These are phyloP conservation scores for Orthosia gothica DNA, from an alignment of 2,888 invertebrate species.

Conservation along the genomic window DNA sequence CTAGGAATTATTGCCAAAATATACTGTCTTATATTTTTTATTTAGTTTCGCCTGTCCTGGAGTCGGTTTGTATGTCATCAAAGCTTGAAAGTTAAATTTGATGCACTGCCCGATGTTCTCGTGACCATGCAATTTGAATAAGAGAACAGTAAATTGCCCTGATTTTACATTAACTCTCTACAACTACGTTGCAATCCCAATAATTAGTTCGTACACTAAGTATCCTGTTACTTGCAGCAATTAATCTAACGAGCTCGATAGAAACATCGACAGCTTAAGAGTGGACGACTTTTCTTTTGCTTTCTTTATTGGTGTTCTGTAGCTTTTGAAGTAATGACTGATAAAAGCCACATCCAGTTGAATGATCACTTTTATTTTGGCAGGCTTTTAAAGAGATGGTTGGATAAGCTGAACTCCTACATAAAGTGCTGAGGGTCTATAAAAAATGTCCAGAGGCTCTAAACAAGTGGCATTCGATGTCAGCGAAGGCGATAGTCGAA, in stretches of 20 bases:
- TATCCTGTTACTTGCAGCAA: constrained; percentile 20
- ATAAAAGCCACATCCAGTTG: background rate
- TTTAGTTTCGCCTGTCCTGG: too few relatives aligned
- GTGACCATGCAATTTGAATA: too few relatives aligned
- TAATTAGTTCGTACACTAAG: constrained; percentile 21
- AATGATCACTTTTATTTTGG: background rate
- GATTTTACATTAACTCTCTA: background rate
- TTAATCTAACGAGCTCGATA: constrained; percentile 16
- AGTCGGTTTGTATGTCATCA: too few relatives aligned
- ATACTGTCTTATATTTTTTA: too few relatives aligned
- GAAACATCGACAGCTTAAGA: constrained; percentile 10
- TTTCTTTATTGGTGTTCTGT: background rate
- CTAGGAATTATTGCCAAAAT: too few relatives aligned
- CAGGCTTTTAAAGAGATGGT: background rate
- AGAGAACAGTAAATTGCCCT: too few relatives aligned
- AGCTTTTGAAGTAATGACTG: background rate
- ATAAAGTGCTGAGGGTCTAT: background rate
- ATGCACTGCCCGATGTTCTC: too few relatives aligned
- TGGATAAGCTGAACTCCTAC: background rate
- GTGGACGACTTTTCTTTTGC: background rate
- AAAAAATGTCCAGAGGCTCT: too few relatives aligned
- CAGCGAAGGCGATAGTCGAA: too few relatives aligned
- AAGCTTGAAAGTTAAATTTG: too few relatives aligned
- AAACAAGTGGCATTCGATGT: too few relatives aligned
- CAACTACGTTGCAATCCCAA: constrained; percentile 11